Conservation (phyloP, 2,113 vertebrate genomes). For the Dissostichus mawsoni region DNA sequence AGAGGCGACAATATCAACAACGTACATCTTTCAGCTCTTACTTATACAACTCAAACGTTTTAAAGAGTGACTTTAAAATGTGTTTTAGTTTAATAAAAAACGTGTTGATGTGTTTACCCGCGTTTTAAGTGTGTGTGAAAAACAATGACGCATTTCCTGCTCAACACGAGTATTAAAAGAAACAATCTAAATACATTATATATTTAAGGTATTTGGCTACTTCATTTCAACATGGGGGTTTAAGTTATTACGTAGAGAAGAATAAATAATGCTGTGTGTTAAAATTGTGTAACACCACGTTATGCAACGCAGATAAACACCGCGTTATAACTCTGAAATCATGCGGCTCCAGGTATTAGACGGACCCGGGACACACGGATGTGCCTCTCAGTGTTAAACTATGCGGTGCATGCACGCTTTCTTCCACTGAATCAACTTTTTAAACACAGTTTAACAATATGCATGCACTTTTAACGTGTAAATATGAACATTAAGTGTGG, state of each 20-base stretch:
- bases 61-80: rapidly evolving
- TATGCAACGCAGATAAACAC: too few relatives aligned
- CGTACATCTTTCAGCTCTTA: rapidly evolving
- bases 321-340: not conserved
- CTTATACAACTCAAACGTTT: rapidly evolving
- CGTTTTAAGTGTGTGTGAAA: rapidly evolving
- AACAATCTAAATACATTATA: not conserved
- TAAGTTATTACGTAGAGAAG: rapidly evolving
- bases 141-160: conserved; percentile 33
- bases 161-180: not conserved
- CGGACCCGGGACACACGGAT: not conserved
- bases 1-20: not conserved
- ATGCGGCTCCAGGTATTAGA: conserved; percentile 17
- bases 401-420: not conserved
- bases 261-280: rapidly evolving
- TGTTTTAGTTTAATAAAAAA: too few relatives aligned
- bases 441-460: not conserved
- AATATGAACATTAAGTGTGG: too few relatives aligned
- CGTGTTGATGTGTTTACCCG: rapidly evolving
- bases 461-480: not conserved
- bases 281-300: rapidly evolving
- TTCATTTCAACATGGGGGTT: not conserved
- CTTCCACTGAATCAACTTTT: not conserved
- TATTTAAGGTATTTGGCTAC: too few relatives aligned
- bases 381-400: not conserved